Percentiles rank a stretch among this genome's conserved stretches.
phyloP scores from a whole-genome alignment of 1,140 invertebrate species.

The Pseudoatta argentina region DNA sequence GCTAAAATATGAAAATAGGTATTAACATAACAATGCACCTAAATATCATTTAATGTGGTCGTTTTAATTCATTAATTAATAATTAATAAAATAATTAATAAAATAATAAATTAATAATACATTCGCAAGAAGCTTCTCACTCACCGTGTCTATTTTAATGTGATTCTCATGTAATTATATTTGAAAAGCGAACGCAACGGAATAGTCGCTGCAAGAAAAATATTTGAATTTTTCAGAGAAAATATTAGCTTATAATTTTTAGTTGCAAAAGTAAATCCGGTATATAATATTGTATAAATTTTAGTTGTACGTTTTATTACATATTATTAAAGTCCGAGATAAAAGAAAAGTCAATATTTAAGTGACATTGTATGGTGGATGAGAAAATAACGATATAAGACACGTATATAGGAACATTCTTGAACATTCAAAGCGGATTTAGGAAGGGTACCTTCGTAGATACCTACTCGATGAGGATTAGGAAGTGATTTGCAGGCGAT shows the following conservation, averaged over 20 bases:
- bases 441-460: slow-evolving; percentile 69
- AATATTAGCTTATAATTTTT: neutral
- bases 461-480: slow-evolving; percentile 79
- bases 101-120: slow-evolving; percentile 14
- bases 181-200: neutral
- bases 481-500: slow-evolving; percentile 80
- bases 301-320: neutral
- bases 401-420: slow-evolving; percentile 55
- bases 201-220: neutral
- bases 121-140: neutral
- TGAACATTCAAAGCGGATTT: slow-evolving; percentile 72
- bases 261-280: neutral
- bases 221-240: neutral
- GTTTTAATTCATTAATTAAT: slow-evolving; percentile 38
- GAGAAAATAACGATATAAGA: slow-evolving; percentile 59
- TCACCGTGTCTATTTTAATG: neutral
- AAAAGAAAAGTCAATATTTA: neutral
- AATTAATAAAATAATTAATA: slow-evolving; percentile 36
- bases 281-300: neutral
- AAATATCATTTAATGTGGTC: slow-evolving; percentile 39
- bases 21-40: slow-evolving; percentile 5
- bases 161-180: neutral
- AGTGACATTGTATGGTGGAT: neutral
- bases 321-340: neutral
- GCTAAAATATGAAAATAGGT: slow-evolving; percentile 36